Percentiles rank a stretch among this genome's conserved stretches.
phyloP scores from a whole-genome alignment of 1,140 invertebrate species.

The Maniola jurtina region DNA sequence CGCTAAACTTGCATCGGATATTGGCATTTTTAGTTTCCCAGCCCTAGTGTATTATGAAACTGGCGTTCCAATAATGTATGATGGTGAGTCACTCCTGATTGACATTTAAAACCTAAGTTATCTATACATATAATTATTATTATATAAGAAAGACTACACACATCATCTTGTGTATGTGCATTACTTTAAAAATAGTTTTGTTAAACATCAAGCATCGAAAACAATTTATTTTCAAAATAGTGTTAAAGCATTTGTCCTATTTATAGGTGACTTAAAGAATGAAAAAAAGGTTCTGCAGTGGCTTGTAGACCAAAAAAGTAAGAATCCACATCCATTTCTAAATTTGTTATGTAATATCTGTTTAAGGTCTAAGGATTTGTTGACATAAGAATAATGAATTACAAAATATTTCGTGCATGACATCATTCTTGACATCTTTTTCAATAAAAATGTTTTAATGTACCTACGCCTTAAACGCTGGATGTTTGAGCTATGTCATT shows the following conservation, averaged over 20 bases:
- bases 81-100: conserved; percentile 84
- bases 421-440: conserved; percentile 68
- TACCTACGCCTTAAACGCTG: conserved; percentile 68
- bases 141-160: too few relatives aligned
- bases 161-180: too few relatives aligned
- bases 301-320: conserved; percentile 97
- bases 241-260: conserved; percentile 55
- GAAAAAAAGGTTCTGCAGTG: conserved; percentile 97
- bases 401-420: conserved; percentile 70
- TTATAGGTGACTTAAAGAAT: conserved; percentile 95
- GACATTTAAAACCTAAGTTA: not conserved
- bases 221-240: not conserved
- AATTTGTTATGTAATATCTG: conserved; percentile 53
- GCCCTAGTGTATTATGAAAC: conserved; percentile 95
- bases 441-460: conserved; percentile 55
- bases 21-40: conserved; percentile 94
- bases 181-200: not conserved
- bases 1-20: conserved; percentile 91
- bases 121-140: too few relatives aligned
- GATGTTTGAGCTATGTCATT: conserved; percentile 78
- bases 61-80: conserved; percentile 95
- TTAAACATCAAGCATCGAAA: not conserved
- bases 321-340: conserved; percentile 82
- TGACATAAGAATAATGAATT: conserved; percentile 49
- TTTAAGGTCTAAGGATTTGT: conserved; percentile 49